These are phyloP conservation scores for Umimayanthus chanpuru DNA, from an alignment of 92 coral and sea anemone genomes.

Conservation along the genomic window DNA sequence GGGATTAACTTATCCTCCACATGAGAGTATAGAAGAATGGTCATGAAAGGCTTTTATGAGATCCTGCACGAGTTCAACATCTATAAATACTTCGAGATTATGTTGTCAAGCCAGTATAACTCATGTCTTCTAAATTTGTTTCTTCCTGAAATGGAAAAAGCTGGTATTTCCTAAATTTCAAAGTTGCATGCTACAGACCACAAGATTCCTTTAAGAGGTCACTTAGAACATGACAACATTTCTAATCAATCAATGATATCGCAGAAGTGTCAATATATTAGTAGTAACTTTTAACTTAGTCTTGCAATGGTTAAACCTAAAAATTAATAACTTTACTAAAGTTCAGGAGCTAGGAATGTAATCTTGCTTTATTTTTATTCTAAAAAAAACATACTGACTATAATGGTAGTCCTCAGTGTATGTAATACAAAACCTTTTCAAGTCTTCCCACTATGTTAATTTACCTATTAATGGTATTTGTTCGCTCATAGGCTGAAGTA, in stretches of 20 bases:
- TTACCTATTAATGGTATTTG: not conserved
- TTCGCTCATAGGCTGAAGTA: conserved; percentile 1
- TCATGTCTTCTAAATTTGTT: not conserved
- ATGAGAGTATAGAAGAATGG: too few species aligned
- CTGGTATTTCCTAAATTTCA: not conserved
- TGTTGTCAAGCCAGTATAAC: not conserved
- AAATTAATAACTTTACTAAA: not conserved
- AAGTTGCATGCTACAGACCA: conserved; percentile 43
- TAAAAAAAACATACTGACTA: not conserved
- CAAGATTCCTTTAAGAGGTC: conserved; percentile 13
- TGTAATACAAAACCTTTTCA: not conserved
- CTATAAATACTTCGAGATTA: not conserved
- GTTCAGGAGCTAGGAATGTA: not conserved
- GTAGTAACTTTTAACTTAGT: conserved; percentile 2
- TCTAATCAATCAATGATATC: not conserved
- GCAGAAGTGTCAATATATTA: not conserved
- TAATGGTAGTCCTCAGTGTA: not conserved
- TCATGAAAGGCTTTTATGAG: not conserved
- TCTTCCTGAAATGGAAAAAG: not conserved
- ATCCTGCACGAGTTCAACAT: not conserved
- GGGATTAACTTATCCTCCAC: not conserved
- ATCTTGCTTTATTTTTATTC: not conserved
- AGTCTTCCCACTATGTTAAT: conserved; percentile 13
- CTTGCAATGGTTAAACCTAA: not conserved
- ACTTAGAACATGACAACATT: conserved; percentile 10